These are phyloP conservation scores for Ernsta delagoae DNA, from an alignment of 2,888 invertebrate species.

Conservation along the genomic window DNA sequence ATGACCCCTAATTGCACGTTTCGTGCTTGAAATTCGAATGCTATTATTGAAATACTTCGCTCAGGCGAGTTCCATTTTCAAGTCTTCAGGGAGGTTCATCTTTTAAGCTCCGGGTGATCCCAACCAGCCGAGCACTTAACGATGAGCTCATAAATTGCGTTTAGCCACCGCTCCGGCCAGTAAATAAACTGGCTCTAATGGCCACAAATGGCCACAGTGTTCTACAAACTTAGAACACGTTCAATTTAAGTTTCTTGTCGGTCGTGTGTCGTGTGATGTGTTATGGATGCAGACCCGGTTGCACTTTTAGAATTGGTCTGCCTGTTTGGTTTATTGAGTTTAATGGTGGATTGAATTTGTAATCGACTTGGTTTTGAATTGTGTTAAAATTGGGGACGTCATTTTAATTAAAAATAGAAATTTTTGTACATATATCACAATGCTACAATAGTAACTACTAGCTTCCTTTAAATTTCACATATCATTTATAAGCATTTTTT, in stretches of 20 bases:
- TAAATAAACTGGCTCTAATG: slow-evolving; percentile 29
- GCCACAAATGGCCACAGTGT: slow-evolving; percentile 20
- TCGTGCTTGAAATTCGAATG: too few relatives aligned
- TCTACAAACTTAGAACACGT: slow-evolving; percentile 26
- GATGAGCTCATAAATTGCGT: slow-evolving; percentile 53
- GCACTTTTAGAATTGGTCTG: neutral
- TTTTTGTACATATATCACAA: too few relatives aligned
- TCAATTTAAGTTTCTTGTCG: slow-evolving; percentile 23
- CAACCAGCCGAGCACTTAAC: slow-evolving; percentile 42
- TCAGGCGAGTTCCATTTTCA: neutral
- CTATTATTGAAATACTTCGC: neutral
- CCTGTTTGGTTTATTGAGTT: neutral
- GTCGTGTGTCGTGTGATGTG: neutral
- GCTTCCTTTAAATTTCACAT: too few relatives aligned
- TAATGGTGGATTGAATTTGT: neutral
- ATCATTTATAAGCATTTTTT: too few relatives aligned
- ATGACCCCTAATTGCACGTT: too few relatives aligned
- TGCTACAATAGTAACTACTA: too few relatives aligned
- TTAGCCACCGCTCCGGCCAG: slow-evolving; percentile 40
- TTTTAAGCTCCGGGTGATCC: slow-evolving; percentile 24
- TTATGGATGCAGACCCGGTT: neutral
- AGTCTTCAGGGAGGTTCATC: slow-evolving; percentile 12
- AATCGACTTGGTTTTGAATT: neutral
- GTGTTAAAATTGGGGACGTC: too few relatives aligned
- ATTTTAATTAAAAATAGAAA: too few relatives aligned